Base-by-base conservation (phyloP, 1,140 invertebrate species). In the Ganaspis sp. region DNA sequence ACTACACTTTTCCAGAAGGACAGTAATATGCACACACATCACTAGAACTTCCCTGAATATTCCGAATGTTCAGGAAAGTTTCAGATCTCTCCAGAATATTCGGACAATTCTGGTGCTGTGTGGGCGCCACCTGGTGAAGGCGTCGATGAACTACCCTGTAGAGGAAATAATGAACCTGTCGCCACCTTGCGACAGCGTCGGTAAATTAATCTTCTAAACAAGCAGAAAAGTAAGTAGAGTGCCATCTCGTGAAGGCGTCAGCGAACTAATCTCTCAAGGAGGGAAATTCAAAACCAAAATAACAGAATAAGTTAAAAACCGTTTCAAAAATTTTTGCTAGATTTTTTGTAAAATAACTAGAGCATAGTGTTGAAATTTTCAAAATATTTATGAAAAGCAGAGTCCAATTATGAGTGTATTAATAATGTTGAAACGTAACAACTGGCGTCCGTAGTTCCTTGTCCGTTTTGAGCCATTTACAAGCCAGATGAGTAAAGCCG, bases 391-490 rank as follows among this genome's bases (percentile, higher is more conserved):
- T 49, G n/a, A 45, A 34, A 49, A n/a, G n/a, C n/a, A 49, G 0
- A 17, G 15, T 6, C n/a, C 17, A 17, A 49, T 49, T 8, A 49
- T 45, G 15, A 45, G 9, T 1, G 11, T 9, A 4, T 4, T 15
- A 45, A 26, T 64, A 64, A 29, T 64, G 29, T n/a, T n/a, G 58
- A 11, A 64, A n/a, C 29, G 58, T 15, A 58, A 26, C 29, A 64
- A 64, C 15, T 15, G 23, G 23, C 26, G 26, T 29, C 11, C 15
- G 26, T n/a, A 26, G 4, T 64, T 34, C 58, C 23, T 64, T 64
- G 23, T 29, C n/a, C 58, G 58, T 64, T 64, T 64, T 29, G 58
- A 9, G 58, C 26, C 58, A 29, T 64, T 64, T 64, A 26, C 58
- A 64, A 64, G 26, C 58, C 58, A 64, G 58, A 64, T 64, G 58